Conservation (phyloP, 2,888 invertebrate species). For the Ypsolopha sequella region DNA sequence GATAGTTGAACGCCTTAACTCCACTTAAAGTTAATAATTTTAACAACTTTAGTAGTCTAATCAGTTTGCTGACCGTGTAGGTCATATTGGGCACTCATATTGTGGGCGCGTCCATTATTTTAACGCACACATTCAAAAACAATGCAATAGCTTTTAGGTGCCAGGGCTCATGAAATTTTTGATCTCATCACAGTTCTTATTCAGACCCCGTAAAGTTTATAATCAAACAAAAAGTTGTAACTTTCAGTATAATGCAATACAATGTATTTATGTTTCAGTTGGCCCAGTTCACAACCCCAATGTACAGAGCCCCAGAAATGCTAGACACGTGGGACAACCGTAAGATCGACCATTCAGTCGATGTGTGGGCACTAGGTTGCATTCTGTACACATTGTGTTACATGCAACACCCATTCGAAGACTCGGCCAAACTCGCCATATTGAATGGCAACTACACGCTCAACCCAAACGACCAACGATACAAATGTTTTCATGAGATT, state of each 20-base stretch:
- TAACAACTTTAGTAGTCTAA: no score
- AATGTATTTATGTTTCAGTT: slow-evolving; percentile 57
- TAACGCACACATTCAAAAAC: no score
- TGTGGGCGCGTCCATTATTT: no score
- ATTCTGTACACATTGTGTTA: slow-evolving; percentile 93
- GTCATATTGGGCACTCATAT: no score
- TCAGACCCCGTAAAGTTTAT: not conserved
- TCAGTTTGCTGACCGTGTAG: no score
- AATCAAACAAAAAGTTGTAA: slow-evolving; percentile 1
- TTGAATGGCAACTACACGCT: slow-evolving; percentile 95
- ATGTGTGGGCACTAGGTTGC: slow-evolving; percentile 98
- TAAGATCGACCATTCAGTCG: slow-evolving; percentile 90
- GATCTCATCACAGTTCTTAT: no score
- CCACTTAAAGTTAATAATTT: no score
- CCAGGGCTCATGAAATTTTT: no score
- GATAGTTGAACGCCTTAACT: no score
- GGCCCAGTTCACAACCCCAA: slow-evolving; percentile 86
- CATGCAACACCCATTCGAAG: slow-evolving; percentile 97
- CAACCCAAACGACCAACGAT: slow-evolving; percentile 84
- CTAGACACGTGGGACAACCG: slow-evolving; percentile 97
- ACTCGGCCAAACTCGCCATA: slow-evolving; percentile 94
- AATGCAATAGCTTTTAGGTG: no score
- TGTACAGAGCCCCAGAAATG: slow-evolving; percentile 99
- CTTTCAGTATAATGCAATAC: slow-evolving; percentile 6
- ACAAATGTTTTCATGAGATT: slow-evolving; percentile 88